Conservation (phyloP, 2,888 invertebrate species). For the Tupiocoris notatus region DNA sequence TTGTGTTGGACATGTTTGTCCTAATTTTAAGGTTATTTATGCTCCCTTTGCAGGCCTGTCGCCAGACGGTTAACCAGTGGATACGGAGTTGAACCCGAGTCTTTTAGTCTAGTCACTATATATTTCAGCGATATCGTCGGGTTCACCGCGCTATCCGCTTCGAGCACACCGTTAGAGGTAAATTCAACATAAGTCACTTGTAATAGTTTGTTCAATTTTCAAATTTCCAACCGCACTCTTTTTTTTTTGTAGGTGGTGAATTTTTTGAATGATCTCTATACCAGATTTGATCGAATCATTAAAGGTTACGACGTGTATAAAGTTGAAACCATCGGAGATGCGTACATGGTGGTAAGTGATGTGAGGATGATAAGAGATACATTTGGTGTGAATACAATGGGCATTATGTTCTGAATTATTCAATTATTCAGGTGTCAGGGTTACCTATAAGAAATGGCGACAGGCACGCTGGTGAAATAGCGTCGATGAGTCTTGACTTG, state of each 20-base stretch:
- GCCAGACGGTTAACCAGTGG: conserved; percentile 84
- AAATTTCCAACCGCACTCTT: not conserved
- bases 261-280: conserved; percentile 96
- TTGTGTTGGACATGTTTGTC: not conserved
- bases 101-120: conserved; percentile 89
- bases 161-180: conserved; percentile 86
- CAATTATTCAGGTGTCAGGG: conserved; percentile 72
- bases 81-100: conserved; percentile 87
- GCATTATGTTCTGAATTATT: not conserved
- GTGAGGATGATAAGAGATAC: no score
- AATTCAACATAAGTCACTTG: not conserved
- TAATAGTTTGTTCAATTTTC: not conserved
- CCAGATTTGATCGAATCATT: conserved; percentile 93
- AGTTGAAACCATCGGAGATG: conserved; percentile 91
- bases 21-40: not conserved
- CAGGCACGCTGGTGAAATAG: conserved; percentile 86
- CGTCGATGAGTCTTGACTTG: conserved; percentile 87
- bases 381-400: no score
- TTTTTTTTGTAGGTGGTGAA: conserved; percentile 71
- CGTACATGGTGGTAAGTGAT: conserved; percentile 68
- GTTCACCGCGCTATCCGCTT: conserved; percentile 92
- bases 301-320: conserved; percentile 97
- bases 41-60: conserved; percentile 77
- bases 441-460: conserved; percentile 81
- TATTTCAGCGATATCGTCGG: conserved; percentile 98